Conservation (phyloP, 2,113 vertebrate genomes). For the Menidia beryllina region DNA sequence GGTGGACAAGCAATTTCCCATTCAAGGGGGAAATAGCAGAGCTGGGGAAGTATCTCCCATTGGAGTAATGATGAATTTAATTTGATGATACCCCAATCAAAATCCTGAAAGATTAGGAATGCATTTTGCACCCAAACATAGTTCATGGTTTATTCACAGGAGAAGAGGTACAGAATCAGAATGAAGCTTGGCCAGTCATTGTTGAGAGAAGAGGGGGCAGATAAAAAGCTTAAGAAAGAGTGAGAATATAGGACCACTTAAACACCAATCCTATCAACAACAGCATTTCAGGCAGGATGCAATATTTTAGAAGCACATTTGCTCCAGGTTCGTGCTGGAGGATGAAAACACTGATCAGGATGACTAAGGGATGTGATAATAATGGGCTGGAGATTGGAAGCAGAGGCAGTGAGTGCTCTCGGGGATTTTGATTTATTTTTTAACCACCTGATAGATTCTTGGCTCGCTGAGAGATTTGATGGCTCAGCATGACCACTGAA, state of each 20-base stretch:
- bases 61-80: slow-evolving; percentile 44
- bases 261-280: slow-evolving; percentile 6
- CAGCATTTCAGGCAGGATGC: slow-evolving; percentile 5
- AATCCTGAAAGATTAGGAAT: slow-evolving; percentile 51
- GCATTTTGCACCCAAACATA: slow-evolving; percentile 33
- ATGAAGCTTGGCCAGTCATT: neutral
- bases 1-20: slow-evolving; percentile 65
- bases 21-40: slow-evolving; percentile 47
- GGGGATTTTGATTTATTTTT: slow-evolving; percentile 49
- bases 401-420: slow-evolving; percentile 22
- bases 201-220: slow-evolving; percentile 12
- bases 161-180: slow-evolving; percentile 20
- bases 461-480: slow-evolving; percentile 59
- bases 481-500: slow-evolving; percentile 53
- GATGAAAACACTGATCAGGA: slow-evolving; percentile 30
- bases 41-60: slow-evolving; percentile 56
- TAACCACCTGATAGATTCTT: slow-evolving; percentile 65
- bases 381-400: slow-evolving; percentile 51
- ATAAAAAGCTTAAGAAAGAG: slow-evolving; percentile 24
- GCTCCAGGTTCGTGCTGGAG: slow-evolving; percentile 15
- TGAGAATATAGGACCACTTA: slow-evolving; percentile 21
- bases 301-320: slow-evolving; percentile 2
- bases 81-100: slow-evolving; percentile 29
- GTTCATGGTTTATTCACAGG: slow-evolving; percentile 28
- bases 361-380: slow-evolving; percentile 46